Evolutionary conservation across 2,888 invertebrate species (phyloP).

Genomic region (Imbricaverruca yamaguchii): DNA sequence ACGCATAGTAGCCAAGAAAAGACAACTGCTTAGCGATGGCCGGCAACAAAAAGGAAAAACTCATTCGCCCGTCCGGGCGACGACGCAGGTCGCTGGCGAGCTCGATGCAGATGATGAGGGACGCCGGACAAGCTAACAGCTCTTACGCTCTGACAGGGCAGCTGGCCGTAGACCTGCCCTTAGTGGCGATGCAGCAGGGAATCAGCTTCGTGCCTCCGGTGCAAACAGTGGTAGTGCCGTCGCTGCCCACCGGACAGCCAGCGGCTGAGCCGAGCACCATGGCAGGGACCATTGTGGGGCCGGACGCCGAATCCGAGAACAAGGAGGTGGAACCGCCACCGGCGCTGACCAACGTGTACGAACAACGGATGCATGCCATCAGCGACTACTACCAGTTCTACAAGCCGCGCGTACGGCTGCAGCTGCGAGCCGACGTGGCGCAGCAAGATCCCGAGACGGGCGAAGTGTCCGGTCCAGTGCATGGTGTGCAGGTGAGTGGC

Average conservation of each 20-base stretch:
- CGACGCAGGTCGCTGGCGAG: not conserved
- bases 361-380: not conserved
- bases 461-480: not conserved
- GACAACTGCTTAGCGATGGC: not conserved
- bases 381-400: not conserved
- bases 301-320: not conserved
- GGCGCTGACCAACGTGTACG: not conserved
- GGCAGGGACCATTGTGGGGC: not conserved
- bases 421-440: not conserved
- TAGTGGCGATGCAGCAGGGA: not conserved
- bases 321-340: not conserved
- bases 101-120: not conserved
- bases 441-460: slow-evolving; percentile 2
- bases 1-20: too few relatives aligned
- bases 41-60: not conserved
- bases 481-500: slow-evolving; percentile 2
- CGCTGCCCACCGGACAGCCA: not conserved
- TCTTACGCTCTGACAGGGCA: slow-evolving; percentile 6
- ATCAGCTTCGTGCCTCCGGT: not conserved
- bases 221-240: not conserved
- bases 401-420: slow-evolving; percentile 5
- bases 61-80: not conserved
- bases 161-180: not conserved
- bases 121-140: not conserved
- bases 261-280: not conserved